Evolutionary conservation across 2,113 vertebrate species (phyloP).

Genomic region (Halichoerus grypus): DNA sequence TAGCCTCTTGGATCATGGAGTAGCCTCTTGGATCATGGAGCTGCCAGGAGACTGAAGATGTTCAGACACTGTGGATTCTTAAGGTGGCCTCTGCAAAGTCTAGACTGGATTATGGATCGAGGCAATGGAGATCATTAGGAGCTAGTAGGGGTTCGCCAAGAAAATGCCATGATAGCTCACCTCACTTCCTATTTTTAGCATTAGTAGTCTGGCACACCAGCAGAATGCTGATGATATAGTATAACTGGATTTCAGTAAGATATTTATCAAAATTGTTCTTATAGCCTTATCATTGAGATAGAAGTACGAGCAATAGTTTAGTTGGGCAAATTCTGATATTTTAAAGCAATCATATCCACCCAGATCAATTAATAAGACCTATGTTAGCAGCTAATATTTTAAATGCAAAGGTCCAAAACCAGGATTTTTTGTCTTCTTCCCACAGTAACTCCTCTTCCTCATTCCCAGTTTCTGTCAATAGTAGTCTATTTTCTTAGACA

Average conservation of each 20-base stretch:
- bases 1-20: neutral
- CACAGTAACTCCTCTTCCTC: neutral
- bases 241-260: neutral
- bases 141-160: neutral
- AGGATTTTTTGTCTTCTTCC: neutral
- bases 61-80: neutral
- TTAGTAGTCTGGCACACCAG: neutral
- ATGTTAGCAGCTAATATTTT: neutral
- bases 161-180: neutral
- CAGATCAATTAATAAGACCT: neutral
- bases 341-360: neutral
- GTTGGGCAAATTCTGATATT: conserved; percentile 3
- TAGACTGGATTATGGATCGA: neutral
- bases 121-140: neutral
- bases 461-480: neutral
- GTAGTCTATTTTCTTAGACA: neutral
- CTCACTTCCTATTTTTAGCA: neutral
- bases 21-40: neutral
- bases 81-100: neutral
- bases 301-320: neutral
- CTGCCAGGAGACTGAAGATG: neutral
- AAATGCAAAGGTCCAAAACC: neutral
- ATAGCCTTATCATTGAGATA: neutral
- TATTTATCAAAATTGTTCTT: neutral
- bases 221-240: neutral